Percentiles rank a stretch among this genome's conserved stretches.
These are phyloP conservation scores for Zygothrica quintamaculata DNA, from an alignment of 2,888 invertebrate species.

Conservation along the genomic window DNA sequence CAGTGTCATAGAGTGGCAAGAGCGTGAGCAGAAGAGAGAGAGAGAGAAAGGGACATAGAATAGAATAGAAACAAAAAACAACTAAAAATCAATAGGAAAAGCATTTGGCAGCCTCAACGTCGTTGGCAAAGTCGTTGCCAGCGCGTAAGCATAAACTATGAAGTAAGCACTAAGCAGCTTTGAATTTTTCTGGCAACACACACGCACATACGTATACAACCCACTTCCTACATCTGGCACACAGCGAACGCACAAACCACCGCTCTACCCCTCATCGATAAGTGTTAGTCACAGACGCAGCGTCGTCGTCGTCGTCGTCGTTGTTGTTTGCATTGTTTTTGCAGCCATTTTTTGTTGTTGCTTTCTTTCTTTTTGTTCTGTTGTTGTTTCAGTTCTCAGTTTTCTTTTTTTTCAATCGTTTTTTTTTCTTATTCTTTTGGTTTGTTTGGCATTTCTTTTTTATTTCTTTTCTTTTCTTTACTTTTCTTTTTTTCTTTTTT, in stretches of 20 bases:
- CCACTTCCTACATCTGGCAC: constrained; percentile 1
- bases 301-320: constrained; percentile 66
- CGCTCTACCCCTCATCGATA: constrained; percentile 32
- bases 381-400: constrained; percentile 19
- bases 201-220: background rate
- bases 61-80: constrained; percentile 7
- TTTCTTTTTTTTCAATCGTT: constrained; percentile 19
- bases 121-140: constrained; percentile 41
- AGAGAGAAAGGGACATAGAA: background rate
- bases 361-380: constrained; percentile 27
- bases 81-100: constrained; percentile 69
- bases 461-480: constrained; percentile 56
- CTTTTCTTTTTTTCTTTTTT: constrained; percentile 64
- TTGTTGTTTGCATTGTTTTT: constrained; percentile 70
- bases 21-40: background rate
- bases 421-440: constrained; percentile 33
- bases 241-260: background rate
- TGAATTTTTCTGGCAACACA: constrained; percentile 60
- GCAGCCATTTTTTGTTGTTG: constrained; percentile 56
- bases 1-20: too few relatives aligned
- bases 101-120: constrained; percentile 71
- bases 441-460: constrained; percentile 72
- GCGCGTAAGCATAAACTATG: constrained; percentile 70
- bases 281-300: constrained; percentile 72
- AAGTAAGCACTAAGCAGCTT: constrained; percentile 77